Percentiles rank a stretch among this genome's conserved stretches.
Conservation (phyloP, 2,797 vertebrate genomes). For the Sebastes steindachneri region DNA sequence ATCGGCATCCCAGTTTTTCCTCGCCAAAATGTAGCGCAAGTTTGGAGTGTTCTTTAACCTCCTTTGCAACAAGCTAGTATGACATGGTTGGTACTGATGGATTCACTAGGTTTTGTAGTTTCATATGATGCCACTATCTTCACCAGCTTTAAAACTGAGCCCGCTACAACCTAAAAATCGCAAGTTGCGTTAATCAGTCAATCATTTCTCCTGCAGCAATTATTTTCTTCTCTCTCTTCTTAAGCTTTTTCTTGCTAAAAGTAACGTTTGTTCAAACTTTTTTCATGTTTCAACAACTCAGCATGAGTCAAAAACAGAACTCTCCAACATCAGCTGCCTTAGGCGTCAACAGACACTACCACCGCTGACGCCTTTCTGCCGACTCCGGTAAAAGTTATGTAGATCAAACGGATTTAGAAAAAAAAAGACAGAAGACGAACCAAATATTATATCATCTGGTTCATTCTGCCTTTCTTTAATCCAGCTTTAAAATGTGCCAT, state of each 20-base stretch:
- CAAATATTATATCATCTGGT: background rate
- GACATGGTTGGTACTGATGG: no score
- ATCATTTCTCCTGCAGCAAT: background rate
- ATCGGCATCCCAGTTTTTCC: no score
- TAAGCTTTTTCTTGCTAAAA: background rate
- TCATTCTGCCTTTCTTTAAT: background rate
- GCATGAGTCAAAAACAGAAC: conserved; percentile 1
- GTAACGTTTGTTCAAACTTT: background rate
- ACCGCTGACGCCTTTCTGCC: background rate
- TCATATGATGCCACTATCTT: no score
- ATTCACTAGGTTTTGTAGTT: no score
- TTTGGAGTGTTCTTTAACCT: no score
- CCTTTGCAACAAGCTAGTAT: no score
- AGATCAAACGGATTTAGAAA: background rate
- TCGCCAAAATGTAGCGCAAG: no score
- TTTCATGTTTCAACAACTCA: conserved; percentile 5
- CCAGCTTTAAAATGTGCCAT: background rate
- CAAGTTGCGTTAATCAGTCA: background rate
- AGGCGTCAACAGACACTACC: background rate
- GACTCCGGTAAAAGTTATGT: background rate
- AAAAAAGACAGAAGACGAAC: background rate
- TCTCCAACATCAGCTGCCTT: background rate
- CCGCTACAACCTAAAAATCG: no score
- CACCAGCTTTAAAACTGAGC: no score
- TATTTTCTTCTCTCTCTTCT: background rate